Conservation (phyloP, 2,797 vertebrate genomes). For the Passerculus sandwichensis region DNA sequence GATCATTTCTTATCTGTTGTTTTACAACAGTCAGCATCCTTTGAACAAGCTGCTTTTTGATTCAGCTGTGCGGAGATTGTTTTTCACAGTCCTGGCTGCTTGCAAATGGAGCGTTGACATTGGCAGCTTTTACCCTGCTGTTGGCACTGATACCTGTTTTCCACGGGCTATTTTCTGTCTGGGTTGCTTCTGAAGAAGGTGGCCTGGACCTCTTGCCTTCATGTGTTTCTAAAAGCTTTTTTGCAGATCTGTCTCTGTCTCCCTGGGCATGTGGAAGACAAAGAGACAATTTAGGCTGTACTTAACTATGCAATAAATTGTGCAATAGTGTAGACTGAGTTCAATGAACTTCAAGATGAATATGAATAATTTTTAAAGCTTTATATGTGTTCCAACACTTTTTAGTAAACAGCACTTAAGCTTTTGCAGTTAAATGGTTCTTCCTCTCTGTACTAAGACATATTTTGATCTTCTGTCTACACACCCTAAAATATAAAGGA, state of each 20-base stretch:
- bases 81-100: neutral
- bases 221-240: neutral
- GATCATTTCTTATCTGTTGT: neutral
- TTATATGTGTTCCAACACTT: neutral
- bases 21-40: neutral
- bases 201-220: neutral
- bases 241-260: neutral
- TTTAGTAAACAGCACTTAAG: neutral
- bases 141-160: neutral
- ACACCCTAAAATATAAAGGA: neutral
- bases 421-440: neutral
- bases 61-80: neutral
- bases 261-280: neutral
- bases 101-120: neutral
- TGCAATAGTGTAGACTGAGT: neutral
- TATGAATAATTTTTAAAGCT: neutral
- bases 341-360: neutral
- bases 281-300: neutral
- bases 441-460: neutral
- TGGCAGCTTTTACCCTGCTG: neutral
- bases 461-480: neutral
- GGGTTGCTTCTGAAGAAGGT: neutral
- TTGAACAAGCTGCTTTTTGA: neutral
- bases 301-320: neutral
- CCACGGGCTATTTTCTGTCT: neutral